Percentiles rank a stretch among this genome's conserved stretches.
Evolutionary conservation across 2,797 vertebrate species (phyloP).

Genomic region (Vespertilio murinus): DNA sequence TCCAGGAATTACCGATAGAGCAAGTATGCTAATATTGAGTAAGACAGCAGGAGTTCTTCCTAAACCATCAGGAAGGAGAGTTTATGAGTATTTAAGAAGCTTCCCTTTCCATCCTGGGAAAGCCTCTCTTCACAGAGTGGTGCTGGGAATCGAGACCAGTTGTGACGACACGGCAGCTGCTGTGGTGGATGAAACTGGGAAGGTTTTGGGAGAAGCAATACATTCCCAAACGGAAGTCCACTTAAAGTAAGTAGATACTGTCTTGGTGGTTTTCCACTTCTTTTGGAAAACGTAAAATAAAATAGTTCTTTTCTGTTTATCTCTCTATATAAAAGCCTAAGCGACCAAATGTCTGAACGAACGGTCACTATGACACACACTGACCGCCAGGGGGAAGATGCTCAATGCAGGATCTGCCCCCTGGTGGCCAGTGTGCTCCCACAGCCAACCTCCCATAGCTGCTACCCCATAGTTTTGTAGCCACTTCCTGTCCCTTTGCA

Average conservation of each 20-base stretch:
- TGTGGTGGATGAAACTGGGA: slow-evolving; percentile 91
- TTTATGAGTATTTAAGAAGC: slow-evolving; percentile 60
- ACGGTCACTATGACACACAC: too few relatives aligned
- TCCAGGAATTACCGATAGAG: neutral
- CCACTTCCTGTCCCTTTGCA: too few relatives aligned
- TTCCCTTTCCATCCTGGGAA: neutral
- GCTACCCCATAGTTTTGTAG: too few relatives aligned
- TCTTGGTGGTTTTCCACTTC: neutral
- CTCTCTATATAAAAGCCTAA: too few relatives aligned
- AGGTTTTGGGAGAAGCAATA: slow-evolving; percentile 92
- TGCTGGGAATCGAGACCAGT: slow-evolving; percentile 96
- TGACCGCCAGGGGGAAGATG: too few relatives aligned
- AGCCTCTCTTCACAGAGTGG: slow-evolving; percentile 78
- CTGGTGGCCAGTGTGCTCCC: too few relatives aligned
- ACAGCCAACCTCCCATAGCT: too few relatives aligned
- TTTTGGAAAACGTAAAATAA: slow-evolving; percentile 21
- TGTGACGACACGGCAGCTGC: slow-evolving; percentile 98
- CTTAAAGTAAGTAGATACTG: slow-evolving; percentile 88
- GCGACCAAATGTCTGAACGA: too few relatives aligned
- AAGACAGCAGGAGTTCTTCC: slow-evolving; percentile 11
- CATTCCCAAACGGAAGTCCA: slow-evolving; percentile 93
- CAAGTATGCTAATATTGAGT: slow-evolving; percentile 22
- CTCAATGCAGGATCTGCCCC: too few relatives aligned
- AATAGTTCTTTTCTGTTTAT: slow-evolving; percentile 37
- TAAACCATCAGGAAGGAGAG: neutral